Evolutionary conservation across 2,888 invertebrate genomes (phyloP).

Genomic region (Dendrolimus pini): DNA sequence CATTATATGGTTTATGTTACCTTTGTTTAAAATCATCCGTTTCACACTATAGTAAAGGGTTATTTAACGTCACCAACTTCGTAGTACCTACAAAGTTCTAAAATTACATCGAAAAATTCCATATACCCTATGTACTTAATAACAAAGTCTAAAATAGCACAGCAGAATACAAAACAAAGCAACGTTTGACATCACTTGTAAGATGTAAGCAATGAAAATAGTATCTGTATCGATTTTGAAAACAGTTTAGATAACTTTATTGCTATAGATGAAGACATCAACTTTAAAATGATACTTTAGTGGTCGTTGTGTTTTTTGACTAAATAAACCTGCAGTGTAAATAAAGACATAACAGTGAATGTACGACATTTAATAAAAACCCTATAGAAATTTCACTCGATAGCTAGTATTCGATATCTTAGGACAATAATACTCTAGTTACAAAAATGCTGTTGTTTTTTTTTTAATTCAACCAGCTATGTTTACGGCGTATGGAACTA

Average conservation of each 20-base stretch:
- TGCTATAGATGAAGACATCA: background rate
- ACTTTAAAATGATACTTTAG: background rate
- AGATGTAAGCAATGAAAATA: background rate
- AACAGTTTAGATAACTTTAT: background rate
- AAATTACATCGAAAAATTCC: background rate
- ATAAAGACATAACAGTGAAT: background rate
- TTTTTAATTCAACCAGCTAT: background rate
- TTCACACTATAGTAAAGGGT: background rate
- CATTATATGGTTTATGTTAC: background rate
- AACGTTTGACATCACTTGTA: background rate
- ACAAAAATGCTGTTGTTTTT: background rate
- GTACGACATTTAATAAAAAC: background rate
- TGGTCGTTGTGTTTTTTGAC: background rate
- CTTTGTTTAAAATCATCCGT: background rate
- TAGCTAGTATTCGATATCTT: background rate
- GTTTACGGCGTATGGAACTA: background rate
- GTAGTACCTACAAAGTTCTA: background rate
- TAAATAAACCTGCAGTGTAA: background rate
- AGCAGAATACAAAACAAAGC: background rate
- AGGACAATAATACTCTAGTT: conserved; percentile 4
- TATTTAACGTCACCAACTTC: background rate
- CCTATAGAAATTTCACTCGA: conserved; percentile 3
- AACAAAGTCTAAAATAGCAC: background rate
- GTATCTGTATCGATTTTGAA: background rate
- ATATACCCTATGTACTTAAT: background rate